phyloP scores from a whole-genome alignment of 2,888 invertebrate genomes.

The Ptychoptera albimana region DNA sequence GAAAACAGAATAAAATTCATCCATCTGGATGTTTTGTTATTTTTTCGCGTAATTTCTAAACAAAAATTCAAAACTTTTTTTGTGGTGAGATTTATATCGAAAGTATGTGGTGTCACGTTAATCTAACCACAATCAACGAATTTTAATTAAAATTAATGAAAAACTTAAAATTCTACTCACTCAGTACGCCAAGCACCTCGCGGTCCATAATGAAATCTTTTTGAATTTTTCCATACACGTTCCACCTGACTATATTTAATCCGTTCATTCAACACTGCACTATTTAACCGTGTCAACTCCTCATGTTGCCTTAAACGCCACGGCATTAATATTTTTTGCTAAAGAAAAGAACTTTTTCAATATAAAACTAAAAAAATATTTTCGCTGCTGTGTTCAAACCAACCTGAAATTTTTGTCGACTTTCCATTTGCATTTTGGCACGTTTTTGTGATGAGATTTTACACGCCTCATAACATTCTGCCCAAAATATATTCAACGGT shows the following conservation, averaged over 20 bases:
- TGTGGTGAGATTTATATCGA: too few species aligned
- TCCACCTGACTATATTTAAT: constrained; percentile 33
- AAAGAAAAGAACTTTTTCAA: constrained; percentile 8
- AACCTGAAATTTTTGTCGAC: constrained; percentile 38
- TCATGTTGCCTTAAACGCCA: constrained; percentile 34
- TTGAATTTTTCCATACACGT: constrained; percentile 38
- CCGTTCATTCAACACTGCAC: constrained; percentile 31
- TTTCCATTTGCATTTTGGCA: constrained; percentile 36
- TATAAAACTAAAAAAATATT: constrained; percentile 3
- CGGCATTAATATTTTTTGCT: constrained; percentile 36
- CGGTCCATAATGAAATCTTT: constrained; percentile 37
- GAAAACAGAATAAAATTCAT: too few species aligned
- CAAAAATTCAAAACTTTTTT: too few species aligned
- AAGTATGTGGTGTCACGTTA: too few species aligned
- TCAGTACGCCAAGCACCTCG: constrained; percentile 34
- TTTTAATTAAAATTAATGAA: not conserved
- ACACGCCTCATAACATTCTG: constrained; percentile 41
- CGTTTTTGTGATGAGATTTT: constrained; percentile 38
- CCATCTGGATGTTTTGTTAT: too few species aligned
- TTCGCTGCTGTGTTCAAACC: not conserved
- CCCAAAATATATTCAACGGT: constrained; percentile 40
- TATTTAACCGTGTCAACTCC: constrained; percentile 35
- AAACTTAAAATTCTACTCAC: constrained; percentile 19
- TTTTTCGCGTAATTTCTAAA: too few species aligned
- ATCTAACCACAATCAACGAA: too few species aligned